Evolutionary conservation across 2,797 vertebrate genomes (phyloP).

Genomic region (Sternarchorhynchus goeldii): DNA sequence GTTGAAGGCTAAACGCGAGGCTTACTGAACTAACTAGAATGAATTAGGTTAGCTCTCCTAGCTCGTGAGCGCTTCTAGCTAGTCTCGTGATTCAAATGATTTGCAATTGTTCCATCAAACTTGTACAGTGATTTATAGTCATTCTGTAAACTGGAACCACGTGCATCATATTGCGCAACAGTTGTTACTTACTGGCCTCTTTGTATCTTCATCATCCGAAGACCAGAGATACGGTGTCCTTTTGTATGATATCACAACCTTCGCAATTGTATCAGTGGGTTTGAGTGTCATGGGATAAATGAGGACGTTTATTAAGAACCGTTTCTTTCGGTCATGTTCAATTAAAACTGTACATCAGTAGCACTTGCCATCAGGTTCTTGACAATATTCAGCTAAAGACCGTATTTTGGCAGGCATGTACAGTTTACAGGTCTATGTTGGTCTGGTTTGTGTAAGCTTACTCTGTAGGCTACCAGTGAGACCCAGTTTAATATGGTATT

Average conservation of each 20-base stretch:
- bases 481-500: constrained; percentile 41
- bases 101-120: constrained; percentile 43
- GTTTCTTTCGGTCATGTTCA: background rate
- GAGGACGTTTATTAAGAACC: background rate
- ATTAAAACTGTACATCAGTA: background rate
- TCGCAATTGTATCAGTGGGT: constrained; percentile 9
- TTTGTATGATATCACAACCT: constrained; percentile 24
- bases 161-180: constrained; percentile 14
- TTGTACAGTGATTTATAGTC: too few species aligned
- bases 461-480: background rate
- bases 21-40: background rate
- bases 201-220: background rate
- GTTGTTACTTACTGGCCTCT: constrained; percentile 45
- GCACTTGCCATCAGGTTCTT: too few species aligned
- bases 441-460: background rate
- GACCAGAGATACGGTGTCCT: background rate
- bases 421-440: too few species aligned
- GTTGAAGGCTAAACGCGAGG: background rate
- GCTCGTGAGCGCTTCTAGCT: background rate
- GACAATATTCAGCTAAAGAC: too few species aligned
- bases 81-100: constrained; percentile 63
- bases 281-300: constrained; percentile 15
- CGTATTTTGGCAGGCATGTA: too few species aligned
- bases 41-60: background rate
- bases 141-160: constrained; percentile 41